Conservation (phyloP, 2,888 invertebrate species). For the Drosophila setosimentum region DNA sequence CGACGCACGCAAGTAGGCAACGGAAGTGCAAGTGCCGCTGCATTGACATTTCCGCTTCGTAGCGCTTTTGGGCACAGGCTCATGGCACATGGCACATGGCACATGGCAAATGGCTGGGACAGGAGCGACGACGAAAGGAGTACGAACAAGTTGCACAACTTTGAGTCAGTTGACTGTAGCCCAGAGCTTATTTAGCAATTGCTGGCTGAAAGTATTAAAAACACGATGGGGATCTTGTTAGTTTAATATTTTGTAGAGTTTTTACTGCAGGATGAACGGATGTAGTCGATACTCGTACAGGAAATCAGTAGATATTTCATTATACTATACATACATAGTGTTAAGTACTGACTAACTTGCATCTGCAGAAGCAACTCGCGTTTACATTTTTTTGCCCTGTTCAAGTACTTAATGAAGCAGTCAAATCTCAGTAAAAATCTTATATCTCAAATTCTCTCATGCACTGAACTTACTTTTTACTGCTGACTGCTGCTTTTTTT, state of each 20-base stretch:
- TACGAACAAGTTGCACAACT: conserved; percentile 50
- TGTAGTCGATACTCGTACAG: conserved; percentile 27
- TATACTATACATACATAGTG: not conserved
- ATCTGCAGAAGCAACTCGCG: not conserved
- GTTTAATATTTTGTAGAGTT: conserved; percentile 37
- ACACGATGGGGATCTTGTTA: conserved; percentile 16
- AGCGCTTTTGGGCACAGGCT: conserved; percentile 62
- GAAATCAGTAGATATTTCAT: conserved; percentile 27
- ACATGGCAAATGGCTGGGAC: conserved; percentile 18
- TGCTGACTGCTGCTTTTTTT: conserved; percentile 32
- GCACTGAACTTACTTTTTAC: conserved; percentile 40
- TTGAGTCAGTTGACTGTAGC: conserved; percentile 59
- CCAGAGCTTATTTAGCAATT: conserved; percentile 57
- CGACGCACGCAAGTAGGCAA: conserved; percentile 69
- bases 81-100: conserved; percentile 27
- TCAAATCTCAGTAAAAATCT: conserved; percentile 57
- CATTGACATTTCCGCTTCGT: conserved; percentile 80
- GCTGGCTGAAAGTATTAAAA: conserved; percentile 11
- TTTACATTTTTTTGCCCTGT: conserved; percentile 16
- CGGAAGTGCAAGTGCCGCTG: conserved; percentile 80
- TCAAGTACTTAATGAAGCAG: conserved; percentile 58
- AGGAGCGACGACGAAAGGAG: conserved; percentile 7
- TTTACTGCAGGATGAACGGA: conserved; percentile 28
- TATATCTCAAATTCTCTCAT: conserved; percentile 36
- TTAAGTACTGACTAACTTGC: conserved; percentile 2